These are phyloP conservation scores for Leiothrix lutea DNA, from an alignment of 2,113 vertebrate species.

Conservation along the genomic window DNA sequence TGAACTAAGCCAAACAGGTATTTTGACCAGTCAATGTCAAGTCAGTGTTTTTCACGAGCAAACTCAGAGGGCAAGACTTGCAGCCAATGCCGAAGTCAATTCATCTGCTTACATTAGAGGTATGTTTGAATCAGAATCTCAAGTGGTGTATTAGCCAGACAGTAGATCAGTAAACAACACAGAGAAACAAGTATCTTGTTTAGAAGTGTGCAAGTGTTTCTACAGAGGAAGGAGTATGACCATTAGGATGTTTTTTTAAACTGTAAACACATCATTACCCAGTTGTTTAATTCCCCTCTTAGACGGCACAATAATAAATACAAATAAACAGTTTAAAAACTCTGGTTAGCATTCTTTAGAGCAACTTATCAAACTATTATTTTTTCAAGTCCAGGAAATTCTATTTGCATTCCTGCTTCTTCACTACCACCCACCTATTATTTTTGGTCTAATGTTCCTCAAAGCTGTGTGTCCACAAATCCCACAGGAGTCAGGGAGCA, in stretches of 20 bases:
- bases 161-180: slow-evolving; percentile 5
- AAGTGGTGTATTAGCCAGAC: neutral
- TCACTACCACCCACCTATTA: neutral
- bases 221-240: slow-evolving; percentile 1
- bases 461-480: neutral
- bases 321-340: neutral
- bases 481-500: neutral
- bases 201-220: neutral
- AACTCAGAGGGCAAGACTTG: neutral
- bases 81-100: neutral
- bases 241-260: neutral
- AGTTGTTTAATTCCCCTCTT: slow-evolving; percentile 2
- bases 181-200: slow-evolving; percentile 1
- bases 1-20: neutral
- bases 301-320: neutral
- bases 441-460: neutral
- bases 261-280: slow-evolving; percentile 8
- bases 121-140: neutral
- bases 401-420: neutral
- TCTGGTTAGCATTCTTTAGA: neutral
- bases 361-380: neutral
- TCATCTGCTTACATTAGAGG: neutral
- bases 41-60: neutral
- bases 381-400: neutral
- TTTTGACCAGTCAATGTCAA: neutral